phyloP scores from a whole-genome alignment of 2,888 invertebrate species.

The Noctua janthe region DNA sequence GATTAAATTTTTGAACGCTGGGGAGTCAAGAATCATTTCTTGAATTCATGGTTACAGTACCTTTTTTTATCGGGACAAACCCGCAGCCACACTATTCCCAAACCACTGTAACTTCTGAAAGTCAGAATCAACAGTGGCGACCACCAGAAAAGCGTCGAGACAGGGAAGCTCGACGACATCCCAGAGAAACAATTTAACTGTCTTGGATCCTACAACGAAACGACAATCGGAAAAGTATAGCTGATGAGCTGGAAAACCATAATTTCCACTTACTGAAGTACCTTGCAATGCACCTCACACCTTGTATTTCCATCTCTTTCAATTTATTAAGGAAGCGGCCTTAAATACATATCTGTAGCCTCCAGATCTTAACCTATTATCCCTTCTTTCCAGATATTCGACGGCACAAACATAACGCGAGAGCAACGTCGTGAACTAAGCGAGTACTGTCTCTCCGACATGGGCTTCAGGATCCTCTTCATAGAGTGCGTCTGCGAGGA shows the following conservation, averaged over 20 bases:
- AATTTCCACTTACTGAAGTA: neutral
- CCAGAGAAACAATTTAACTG: too few relatives aligned
- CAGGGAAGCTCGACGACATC: too few relatives aligned
- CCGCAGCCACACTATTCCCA: too few relatives aligned
- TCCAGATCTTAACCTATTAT: neutral
- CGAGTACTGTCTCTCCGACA: constrained; percentile 92
- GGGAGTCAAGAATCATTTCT: neutral
- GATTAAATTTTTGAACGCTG: neutral
- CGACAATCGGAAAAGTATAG: too few relatives aligned
- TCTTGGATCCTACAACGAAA: too few relatives aligned
- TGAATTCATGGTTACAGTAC: neutral
- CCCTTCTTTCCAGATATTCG: constrained; percentile 93
- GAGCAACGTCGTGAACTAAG: constrained; percentile 94
- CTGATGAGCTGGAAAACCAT: too few relatives aligned
- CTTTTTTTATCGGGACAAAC: too few relatives aligned
- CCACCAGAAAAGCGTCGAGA: too few relatives aligned
- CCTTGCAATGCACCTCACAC: neutral
- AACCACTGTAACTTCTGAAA: too few relatives aligned
- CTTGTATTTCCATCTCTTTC: neutral
- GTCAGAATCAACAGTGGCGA: too few relatives aligned
- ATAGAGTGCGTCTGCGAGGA: constrained; percentile 98
- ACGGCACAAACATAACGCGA: constrained; percentile 97
- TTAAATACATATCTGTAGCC: neutral
- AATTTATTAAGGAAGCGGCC: neutral
- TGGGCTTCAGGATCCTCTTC: constrained; percentile 96